These are phyloP conservation scores for Calypte anna DNA, from an alignment of 2,113 vertebrate species.

Conservation along the genomic window DNA sequence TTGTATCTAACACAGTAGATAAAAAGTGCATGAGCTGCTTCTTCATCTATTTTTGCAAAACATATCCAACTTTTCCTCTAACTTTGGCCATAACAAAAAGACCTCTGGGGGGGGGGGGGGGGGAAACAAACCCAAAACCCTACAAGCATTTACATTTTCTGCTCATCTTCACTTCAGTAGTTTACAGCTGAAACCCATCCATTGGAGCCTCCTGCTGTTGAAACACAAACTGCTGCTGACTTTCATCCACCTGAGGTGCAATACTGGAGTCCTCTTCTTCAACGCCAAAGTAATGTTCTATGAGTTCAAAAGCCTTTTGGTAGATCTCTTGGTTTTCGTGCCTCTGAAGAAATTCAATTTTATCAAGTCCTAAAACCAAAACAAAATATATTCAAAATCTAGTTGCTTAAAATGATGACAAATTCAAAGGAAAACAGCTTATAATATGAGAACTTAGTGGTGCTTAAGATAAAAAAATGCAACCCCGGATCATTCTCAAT, in stretches of 20 bases:
- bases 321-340: conserved; percentile 93
- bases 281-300: conserved; percentile 89
- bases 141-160: conserved; percentile 2
- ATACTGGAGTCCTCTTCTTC: conserved; percentile 90
- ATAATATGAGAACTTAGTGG: background rate
- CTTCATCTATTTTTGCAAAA: conserved; percentile 69
- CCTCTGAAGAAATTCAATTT: conserved; percentile 91
- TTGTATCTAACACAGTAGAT: conserved; percentile 62
- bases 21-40: conserved; percentile 73
- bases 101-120: background rate
- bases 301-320: conserved; percentile 90
- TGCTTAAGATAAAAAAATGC: background rate
- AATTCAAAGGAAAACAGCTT: background rate
- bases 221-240: conserved; percentile 90
- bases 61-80: conserved; percentile 30
- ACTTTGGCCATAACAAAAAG: conserved; percentile 48
- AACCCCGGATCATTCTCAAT: background rate
- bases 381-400: background rate
- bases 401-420: background rate
- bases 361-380: conserved; percentile 84
- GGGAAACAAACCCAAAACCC: background rate
- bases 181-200: conserved; percentile 90
- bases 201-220: conserved; percentile 90
- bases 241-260: conserved; percentile 90
- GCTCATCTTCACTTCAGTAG: background rate